A percentile compares a stretch with the other conserved stretches of the same genome.
phyloP scores from a whole-genome alignment of 2,113 vertebrate genomes.

The Daphoenositta chrysoptera region DNA sequence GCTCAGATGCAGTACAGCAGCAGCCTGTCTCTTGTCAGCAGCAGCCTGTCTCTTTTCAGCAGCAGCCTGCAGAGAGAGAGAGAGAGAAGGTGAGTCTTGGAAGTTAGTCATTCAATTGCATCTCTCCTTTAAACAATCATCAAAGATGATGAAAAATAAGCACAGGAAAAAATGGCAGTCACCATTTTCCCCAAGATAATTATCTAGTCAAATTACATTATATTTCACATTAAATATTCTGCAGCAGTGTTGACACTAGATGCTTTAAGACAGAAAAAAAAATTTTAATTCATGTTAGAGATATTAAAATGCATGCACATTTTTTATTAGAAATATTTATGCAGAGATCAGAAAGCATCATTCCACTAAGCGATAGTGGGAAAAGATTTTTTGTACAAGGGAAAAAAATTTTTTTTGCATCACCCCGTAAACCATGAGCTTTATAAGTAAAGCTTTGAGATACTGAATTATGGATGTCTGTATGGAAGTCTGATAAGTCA shows the following conservation, averaged over 20 bases:
- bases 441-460: not conserved
- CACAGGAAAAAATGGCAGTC: not conserved
- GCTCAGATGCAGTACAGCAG: not conserved
- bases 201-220: constrained; percentile 2
- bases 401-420: not conserved
- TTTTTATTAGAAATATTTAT: not conserved
- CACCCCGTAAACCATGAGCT: not conserved
- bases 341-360: not conserved
- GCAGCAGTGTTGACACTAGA: not conserved
- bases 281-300: not conserved
- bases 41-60: not conserved
- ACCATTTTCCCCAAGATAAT: not conserved
- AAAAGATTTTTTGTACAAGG: not conserved
- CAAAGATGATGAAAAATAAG: constrained; percentile 10
- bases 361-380: not conserved
- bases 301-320: not conserved
- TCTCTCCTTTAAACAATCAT: not conserved
- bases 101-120: not conserved
- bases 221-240: constrained; percentile 9
- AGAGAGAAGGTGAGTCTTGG: not conserved
- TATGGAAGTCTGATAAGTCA: not conserved
- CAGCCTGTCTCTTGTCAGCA: not conserved
- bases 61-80: not conserved
- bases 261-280: not conserved
- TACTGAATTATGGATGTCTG: not conserved